Conservation (phyloP, 2,113 vertebrate species). For the Platysteira castanea region DNA sequence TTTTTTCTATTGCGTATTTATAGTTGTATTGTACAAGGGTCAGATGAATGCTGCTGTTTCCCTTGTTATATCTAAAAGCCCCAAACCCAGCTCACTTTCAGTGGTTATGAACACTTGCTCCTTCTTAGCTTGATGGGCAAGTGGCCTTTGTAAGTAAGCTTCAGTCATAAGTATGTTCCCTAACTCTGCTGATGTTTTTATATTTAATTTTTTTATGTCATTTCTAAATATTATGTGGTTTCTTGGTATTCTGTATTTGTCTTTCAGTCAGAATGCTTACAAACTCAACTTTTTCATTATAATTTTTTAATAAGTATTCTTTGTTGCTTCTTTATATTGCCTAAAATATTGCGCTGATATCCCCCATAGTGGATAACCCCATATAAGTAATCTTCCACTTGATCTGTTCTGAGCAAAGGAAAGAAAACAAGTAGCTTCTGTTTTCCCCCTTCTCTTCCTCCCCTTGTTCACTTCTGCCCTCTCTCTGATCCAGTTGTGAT, state of each 20-base stretch:
- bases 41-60: not conserved
- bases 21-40: not conserved
- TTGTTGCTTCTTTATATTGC: not conserved
- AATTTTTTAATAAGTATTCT: not conserved
- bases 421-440: not conserved
- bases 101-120: not conserved
- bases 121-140: not conserved
- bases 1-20: not conserved
- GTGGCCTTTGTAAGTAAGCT: not conserved
- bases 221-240: not conserved
- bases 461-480: fast-evolving
- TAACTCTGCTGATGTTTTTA: not conserved
- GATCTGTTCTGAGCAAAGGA: not conserved
- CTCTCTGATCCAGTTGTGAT: not conserved
- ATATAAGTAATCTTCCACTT: not conserved
- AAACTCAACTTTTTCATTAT: not conserved
- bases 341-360: not conserved
- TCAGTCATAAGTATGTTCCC: not conserved
- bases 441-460: not conserved
- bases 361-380: not conserved
- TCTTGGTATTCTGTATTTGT: not conserved
- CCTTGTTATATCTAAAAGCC: not conserved
- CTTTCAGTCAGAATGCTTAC: not conserved
- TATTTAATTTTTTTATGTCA: not conserved
- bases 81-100: not conserved